A percentile compares a stretch with the other conserved stretches of the same genome.
Evolutionary conservation across 1,140 invertebrate species (phyloP).

Genomic region (Euwallacea fornicatus): DNA sequence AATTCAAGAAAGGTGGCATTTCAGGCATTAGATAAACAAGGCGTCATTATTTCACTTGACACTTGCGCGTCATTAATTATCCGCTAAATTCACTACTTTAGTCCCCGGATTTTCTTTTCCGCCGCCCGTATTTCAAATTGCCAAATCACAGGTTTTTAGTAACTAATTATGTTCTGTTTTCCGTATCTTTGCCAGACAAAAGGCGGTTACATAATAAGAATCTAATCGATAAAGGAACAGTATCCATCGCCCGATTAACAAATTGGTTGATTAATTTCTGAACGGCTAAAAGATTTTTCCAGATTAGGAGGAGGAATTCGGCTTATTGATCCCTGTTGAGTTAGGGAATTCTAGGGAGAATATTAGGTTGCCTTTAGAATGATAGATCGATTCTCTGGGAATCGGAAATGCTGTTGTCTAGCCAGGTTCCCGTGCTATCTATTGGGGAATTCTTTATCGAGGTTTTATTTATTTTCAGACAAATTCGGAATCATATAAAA

Average conservation of each 20-base stretch:
- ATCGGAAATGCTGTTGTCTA: constrained; percentile 34
- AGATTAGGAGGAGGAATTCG: constrained; percentile 21
- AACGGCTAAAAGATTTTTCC: constrained; percentile 22
- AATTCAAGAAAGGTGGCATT: constrained; percentile 20
- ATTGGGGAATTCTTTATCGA: constrained; percentile 16
- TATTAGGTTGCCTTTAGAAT: constrained; percentile 36
- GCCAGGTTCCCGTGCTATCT: constrained; percentile 15
- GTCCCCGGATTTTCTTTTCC: neutral
- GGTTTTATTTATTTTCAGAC: constrained; percentile 19
- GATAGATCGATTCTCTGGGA: constrained; percentile 33
- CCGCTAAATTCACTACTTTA: constrained; percentile 20
- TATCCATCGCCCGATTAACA: constrained; percentile 26
- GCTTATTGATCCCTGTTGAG: constrained; percentile 33
- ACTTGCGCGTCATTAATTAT: constrained; percentile 26
- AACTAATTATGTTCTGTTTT: constrained; percentile 2
- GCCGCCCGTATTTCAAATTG: neutral
- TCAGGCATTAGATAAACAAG: constrained; percentile 21
- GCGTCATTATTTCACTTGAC: constrained; percentile 22
- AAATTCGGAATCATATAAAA: constrained; percentile 11
- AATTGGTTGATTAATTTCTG: constrained; percentile 22
- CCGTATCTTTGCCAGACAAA: neutral
- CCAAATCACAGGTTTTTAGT: neutral
- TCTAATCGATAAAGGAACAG: constrained; percentile 18
- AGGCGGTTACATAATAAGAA: constrained; percentile 11
- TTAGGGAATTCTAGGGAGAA: constrained; percentile 27